Base-by-base conservation (phyloP, 2,888 invertebrate species). In the Platynereis dumerilii region DNA sequence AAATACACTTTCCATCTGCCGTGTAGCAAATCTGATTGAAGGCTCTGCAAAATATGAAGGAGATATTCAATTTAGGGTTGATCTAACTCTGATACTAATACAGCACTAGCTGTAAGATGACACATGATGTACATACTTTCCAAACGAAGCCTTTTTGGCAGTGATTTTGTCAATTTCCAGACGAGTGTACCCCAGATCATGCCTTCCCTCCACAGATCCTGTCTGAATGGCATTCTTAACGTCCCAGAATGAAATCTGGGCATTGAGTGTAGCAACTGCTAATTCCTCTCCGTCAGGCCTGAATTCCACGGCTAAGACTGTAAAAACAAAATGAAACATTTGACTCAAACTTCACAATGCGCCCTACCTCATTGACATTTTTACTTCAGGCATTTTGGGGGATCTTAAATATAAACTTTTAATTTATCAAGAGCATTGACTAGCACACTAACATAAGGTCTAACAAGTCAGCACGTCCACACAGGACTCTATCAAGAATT, bases 11-110 rank as follows among this genome's bases (percentile, higher is more conserved):
- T 0, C 98, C 98, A 86, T 99, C 96, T 0, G 96, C 93, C 0
- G 96, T 92, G 82, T 96, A 99, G 77, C 93, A 92, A 62, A 99
- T 86, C 1, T 92, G 90, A 1, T 92, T 92, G 84, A 98, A 99
- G 0, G 92, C 91, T 83, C 96, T 96, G 85, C 28, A 87, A 86
- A 74, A 70, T 7, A 34, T 34, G n/a, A n/a, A n/a, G n/a, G n/a
- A n/a, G n/a, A n/a, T n/a, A n/a, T n/a, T n/a, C n/a, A n/a, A n/a
- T n/a, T n/a, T n/a, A n/a, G n/a, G n/a, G n/a, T n/a, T n/a, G n/a
- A n/a, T n/a, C n/a, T n/a, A n/a, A n/a, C n/a, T n/a, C n/a, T n/a
- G n/a, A n/a, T n/a, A n/a, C n/a, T n/a, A n/a, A n/a, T n/a, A n/a
- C n/a, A n/a, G n/a, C n/a, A n/a, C n/a, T n/a, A n/a, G n/a, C n/a